Evolutionary conservation across 2,888 invertebrate genomes (phyloP).

Genomic region (Cosmorhoe ocellata): DNA sequence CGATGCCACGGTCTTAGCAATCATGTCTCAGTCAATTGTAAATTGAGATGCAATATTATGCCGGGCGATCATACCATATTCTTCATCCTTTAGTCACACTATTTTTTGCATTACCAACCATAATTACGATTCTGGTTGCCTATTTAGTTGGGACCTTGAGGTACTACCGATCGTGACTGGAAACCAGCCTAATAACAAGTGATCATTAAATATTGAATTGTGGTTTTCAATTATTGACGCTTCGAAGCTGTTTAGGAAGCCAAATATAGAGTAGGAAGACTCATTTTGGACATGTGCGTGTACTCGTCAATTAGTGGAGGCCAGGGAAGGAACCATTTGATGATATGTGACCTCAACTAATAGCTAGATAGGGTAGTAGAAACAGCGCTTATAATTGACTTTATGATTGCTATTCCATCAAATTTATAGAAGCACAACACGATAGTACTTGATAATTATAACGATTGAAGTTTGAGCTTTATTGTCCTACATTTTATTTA

Average conservation of each 20-base stretch:
- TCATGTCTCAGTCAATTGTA: constrained; percentile 12
- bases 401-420: too few relatives aligned
- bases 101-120: constrained; percentile 29
- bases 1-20: constrained; percentile 22
- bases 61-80: constrained; percentile 14
- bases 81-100: constrained; percentile 23
- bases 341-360: constrained; percentile 2
- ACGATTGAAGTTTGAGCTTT: too few relatives aligned
- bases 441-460: too few relatives aligned
- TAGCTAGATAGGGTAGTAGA: too few relatives aligned
- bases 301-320: constrained; percentile 4
- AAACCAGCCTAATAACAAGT: constrained; percentile 46
- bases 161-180: constrained; percentile 58
- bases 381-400: too few relatives aligned
- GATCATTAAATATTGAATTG: constrained; percentile 48
- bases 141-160: constrained; percentile 59
- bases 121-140: constrained; percentile 59
- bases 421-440: too few relatives aligned
- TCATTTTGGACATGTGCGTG: constrained; percentile 29
- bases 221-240: constrained; percentile 60
- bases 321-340: constrained; percentile 6
- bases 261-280: constrained; percentile 39
- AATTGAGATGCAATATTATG: constrained; percentile 22
- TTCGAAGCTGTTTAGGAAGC: constrained; percentile 41
- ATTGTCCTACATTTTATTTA: too few relatives aligned